Base-by-base conservation (phyloP, 1,140 invertebrate genomes). In the Diorhabda carinulata region DNA sequence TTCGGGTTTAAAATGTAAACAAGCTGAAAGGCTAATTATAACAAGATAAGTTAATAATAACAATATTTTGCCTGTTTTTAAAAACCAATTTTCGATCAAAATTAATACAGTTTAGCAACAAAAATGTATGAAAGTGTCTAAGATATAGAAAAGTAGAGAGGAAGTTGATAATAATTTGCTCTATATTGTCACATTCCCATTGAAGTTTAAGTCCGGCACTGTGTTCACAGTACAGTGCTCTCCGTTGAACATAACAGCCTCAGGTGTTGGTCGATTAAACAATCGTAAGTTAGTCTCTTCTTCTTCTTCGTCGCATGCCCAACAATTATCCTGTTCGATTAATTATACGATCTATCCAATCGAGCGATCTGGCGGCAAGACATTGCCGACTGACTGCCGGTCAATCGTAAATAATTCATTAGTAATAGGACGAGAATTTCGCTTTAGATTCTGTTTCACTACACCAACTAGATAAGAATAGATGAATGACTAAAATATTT, bases 261-360 rank as follows among this genome's bases (percentile, higher is more conserved):
- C 7, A 43, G 72, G 75, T 70, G 56, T 56, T 58, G 71, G 64
- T 66, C 72, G 74, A 74, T 77, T 77, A 77, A 77, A 77, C 74
- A 77, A 77, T 77, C 72, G 74, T 76, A 77, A 77, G 74, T 74
- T 70, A 74, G 64, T 9, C 45, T 6, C 5, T 52, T 52, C 69
- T 74, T 6, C 5, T 52, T 52, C 69, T 74, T 76, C 75, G 76
- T 77, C 76, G 70, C 70, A 66, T 67, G 67, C 67, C 68, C 69
- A 68, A 72, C 72, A 77, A 77, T 77, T 77, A 77, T 73, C 71
- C 58, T 71, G 68, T 72, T 72, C 73, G 74, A 77, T 77, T 77
- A 77, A 77, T 77, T 73, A 73, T 74, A 74, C 57, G 70, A 74
- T 74, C 8, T 52, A 74, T 74, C 71, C 72, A 70, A 72, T 71